Base-by-base conservation (phyloP, 1,140 invertebrate species). In the Wiebesia pumilae region DNA sequence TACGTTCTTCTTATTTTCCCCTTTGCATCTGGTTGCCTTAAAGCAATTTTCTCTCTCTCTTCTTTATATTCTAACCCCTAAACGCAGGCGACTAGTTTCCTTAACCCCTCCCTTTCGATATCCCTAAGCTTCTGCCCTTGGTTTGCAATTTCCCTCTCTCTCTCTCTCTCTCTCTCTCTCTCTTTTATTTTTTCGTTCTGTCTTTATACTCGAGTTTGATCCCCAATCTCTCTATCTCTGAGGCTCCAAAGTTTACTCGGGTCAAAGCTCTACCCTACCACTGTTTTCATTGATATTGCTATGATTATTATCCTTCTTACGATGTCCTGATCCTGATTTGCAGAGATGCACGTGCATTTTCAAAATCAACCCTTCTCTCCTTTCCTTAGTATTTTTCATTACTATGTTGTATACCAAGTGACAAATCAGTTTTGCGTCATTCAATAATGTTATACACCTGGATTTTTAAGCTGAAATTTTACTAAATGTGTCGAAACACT, bases 21-120 rank as follows among this genome's bases (percentile, higher is more conserved):
- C 87, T 89, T 89, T 91, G 90, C 93, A 93, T 93, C 93, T 93
- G 93, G 92, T 90, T 91, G 92, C 91, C 92, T 93, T 91, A 89
- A 91, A 88, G 88, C 90, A 89, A 85, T 83, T 89, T 86, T 90
- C 73, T 89, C 77, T 51, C 21, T 78, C 47, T 54, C 88, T 89
- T 54, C 88, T 89, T 87, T 89, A 65, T 80, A 40, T 88, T 84
- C 88, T 89, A 88, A 86, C 86, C 87, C 87, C 83, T 84, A 79
- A 35, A 83, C 77, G 33, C 82, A 67, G 38, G 27, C 58, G 77
- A 79, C 84, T 81, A 43, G 78, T 81, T 80, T 78, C 30, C 77
- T 85, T 85, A 85, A 43, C 54, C 65, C 75, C 65, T 69, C 58
- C 54, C 33, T 54, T 81, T 27, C 3, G 27, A 40, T 10, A 67